A percentile compares a stretch with the other conserved stretches of the same genome.
phyloP scores from a whole-genome alignment of 2,797 vertebrate species.

The Manis crassicaudata region DNA sequence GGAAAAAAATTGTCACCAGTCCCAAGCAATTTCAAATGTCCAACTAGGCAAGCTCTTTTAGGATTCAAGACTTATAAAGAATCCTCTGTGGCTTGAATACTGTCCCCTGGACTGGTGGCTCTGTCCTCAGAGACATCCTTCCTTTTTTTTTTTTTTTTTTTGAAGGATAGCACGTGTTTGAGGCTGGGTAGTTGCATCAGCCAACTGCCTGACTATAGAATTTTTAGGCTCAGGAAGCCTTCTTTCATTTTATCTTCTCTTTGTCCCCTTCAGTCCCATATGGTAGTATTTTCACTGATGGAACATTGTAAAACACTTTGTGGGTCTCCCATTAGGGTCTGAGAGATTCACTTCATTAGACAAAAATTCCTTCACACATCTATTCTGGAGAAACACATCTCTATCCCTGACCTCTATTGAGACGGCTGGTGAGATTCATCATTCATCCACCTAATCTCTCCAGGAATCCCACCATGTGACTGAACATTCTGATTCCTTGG shows the following conservation, averaged over 20 bases:
- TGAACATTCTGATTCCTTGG: neutral
- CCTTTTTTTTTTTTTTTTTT: neutral
- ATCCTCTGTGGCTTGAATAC: neutral
- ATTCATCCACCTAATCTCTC: neutral
- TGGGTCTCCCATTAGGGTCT: neutral
- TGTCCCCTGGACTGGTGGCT: neutral
- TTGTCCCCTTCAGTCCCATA: neutral
- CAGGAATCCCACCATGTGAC: neutral
- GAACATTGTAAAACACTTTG: neutral
- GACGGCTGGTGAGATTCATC: neutral
- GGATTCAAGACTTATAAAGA: neutral
- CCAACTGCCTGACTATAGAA: neutral
- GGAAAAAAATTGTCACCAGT: neutral
- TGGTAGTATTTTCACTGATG: neutral
- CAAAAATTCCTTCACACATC: neutral
- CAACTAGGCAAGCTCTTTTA: neutral
- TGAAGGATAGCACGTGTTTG: neutral
- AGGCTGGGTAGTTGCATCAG: neutral
- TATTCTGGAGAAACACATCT: neutral
- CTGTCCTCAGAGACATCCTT: neutral
- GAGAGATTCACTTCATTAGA: neutral
- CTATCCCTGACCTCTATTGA: neutral
- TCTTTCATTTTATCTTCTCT: neutral
- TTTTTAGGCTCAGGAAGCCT: accelerated
- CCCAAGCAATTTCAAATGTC: neutral